A percentile compares a stretch with the other conserved stretches of the same genome.
These are phyloP conservation scores for Anarrhichthys ocellatus DNA, from an alignment of 2,113 vertebrate genomes.

Conservation along the genomic window DNA sequence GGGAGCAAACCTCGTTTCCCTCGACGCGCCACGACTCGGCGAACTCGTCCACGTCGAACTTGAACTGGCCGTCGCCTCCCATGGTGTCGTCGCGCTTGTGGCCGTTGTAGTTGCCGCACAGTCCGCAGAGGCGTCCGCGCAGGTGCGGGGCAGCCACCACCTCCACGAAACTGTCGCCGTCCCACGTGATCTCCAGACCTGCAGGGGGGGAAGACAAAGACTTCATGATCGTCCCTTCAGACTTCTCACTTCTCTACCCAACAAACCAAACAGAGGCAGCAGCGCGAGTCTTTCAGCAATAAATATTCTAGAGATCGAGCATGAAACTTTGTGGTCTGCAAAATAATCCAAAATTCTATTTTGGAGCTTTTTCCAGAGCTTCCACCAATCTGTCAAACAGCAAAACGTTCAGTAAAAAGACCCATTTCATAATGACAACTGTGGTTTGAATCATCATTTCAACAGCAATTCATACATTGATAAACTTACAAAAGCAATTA, in stretches of 20 bases:
- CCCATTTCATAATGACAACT: not conserved
- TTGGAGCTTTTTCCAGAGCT: no score
- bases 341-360: no score
- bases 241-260: not conserved
- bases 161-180: slow-evolving; percentile 98
- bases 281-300: no score
- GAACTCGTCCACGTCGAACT: slow-evolving; percentile 97
- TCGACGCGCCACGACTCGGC: slow-evolving; percentile 97
- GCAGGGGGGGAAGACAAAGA: not conserved
- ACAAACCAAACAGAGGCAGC: no score
- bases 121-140: slow-evolving; percentile 93
- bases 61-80: slow-evolving; percentile 93
- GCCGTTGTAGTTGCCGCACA: slow-evolving; percentile 98
- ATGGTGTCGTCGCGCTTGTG: slow-evolving; percentile 95
- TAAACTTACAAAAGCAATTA: no score
- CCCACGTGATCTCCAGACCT: slow-evolving; percentile 99
- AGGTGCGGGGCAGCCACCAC: slow-evolving; percentile 94
- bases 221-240: no score
- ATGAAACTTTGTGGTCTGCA: no score
- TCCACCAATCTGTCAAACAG: no score
- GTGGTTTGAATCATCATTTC: no score
- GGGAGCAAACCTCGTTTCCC: slow-evolving; percentile 91
- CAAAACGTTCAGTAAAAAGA: no score
- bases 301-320: no score
- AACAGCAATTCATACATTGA: no score